These are phyloP conservation scores for Salvelinus sp. DNA, from an alignment of 2,113 vertebrate species.

Conservation along the genomic window DNA sequence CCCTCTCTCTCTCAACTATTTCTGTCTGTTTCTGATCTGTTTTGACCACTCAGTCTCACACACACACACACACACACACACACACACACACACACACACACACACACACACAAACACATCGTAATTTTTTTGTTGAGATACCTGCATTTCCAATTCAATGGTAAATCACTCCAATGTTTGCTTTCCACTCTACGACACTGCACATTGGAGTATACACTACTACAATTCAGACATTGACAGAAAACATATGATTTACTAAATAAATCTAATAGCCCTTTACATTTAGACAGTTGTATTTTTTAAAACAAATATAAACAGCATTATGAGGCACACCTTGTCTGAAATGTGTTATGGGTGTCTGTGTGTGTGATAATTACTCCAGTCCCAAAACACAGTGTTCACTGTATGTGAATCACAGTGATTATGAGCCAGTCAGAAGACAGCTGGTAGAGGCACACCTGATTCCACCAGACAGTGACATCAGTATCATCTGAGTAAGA, in stretches of 20 bases:
- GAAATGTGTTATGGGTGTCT: background rate
- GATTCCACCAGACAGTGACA: slow-evolving; percentile 3
- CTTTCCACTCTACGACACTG: background rate
- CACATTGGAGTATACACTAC: no score
- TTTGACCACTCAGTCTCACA: no score
- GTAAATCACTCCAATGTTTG: background rate
- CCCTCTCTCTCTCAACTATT: no score
- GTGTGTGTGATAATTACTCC: background rate
- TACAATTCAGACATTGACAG: no score
- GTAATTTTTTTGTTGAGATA: no score
- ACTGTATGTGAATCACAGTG: background rate
- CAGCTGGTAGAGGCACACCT: background rate
- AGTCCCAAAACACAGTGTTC: background rate
- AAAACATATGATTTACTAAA: no score
- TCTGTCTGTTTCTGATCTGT: no score
- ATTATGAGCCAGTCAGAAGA: background rate
- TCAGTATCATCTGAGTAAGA: background rate
- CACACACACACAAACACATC: no score
- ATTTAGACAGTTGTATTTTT: background rate
- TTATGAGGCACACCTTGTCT: background rate
- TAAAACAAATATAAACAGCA: background rate
- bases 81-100: no score
- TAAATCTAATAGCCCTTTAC: no score
- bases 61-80: no score
- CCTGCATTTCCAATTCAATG: no score